Base-by-base conservation (phyloP, 2,113 vertebrate species). In the Talpa occidentalis region DNA sequence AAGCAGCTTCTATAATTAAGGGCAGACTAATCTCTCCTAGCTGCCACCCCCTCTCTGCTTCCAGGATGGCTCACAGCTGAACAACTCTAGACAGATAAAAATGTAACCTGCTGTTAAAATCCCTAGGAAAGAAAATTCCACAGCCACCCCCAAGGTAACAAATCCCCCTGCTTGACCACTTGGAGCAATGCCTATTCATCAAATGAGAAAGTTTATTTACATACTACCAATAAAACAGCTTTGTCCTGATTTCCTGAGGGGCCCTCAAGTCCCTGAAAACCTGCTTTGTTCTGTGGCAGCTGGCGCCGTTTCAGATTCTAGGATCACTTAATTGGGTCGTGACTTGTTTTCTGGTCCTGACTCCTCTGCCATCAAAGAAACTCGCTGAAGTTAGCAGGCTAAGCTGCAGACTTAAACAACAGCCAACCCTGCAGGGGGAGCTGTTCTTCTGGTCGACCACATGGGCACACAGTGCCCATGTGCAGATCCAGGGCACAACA, bases 81-180 rank as follows among this genome's bases (percentile, higher is more conserved):
- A 88, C 10, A 54, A 76, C 64, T 86, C 62, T 19, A 78, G 85
- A 83, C 78, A 80, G 91, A 96, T 85, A 76, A 93, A 96, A 95
- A 89, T 81, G 91, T 74, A 96, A 89, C 91, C 91, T 86, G 89
- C 91, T 95, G 89, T 67, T 95, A 83, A 96, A 91, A 86, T 93
- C 95, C 81, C 86, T 28, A n/a, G 77, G 84, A 94, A 62, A 91
- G 91, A 86, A 96, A 90, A 96, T 97, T 95, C 96, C 95, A 95
- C 78, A 85, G 82, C 77, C 42, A 91, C 93, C 86, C 95, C 88
- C 93, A 91, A 74, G 94, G 96, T 94, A 96, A 96, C 94, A 93
- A 97, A 91, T 95, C 88, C 89, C 80, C 28, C 1, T 7, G 64
- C 86, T 85, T 76, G 83, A 87, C 79, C 79, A 78, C 89, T 83